These are phyloP conservation scores for Campoplex nolae DNA, from an alignment of 2,888 invertebrate species.

Conservation along the genomic window DNA sequence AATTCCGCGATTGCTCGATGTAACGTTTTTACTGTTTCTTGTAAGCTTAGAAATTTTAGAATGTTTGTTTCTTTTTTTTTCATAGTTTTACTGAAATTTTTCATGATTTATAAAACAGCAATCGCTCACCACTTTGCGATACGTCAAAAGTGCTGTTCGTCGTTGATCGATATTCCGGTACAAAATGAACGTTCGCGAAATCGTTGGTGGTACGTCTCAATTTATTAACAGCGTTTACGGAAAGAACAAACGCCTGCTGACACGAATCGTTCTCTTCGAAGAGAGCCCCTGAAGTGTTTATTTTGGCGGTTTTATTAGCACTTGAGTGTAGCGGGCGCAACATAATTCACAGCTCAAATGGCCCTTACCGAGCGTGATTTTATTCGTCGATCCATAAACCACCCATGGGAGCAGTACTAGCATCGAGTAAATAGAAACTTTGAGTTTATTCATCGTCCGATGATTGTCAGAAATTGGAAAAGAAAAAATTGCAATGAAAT, in stretches of 20 bases:
- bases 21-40: not conserved
- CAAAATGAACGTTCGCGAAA: slow-evolving; percentile 54
- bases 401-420: slow-evolving; percentile 68
- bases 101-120: not conserved
- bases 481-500: not conserved
- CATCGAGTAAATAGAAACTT: slow-evolving; percentile 51
- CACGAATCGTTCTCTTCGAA: slow-evolving; percentile 86
- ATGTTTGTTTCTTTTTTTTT: not conserved
- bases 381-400: slow-evolving; percentile 68
- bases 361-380: slow-evolving; percentile 55
- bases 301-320: slow-evolving; percentile 26
- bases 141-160: slow-evolving; percentile 64
- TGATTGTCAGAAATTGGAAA: slow-evolving; percentile 50
- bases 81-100: not conserved
- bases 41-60: not conserved
- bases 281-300: slow-evolving; percentile 85
- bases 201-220: slow-evolving; percentile 76
- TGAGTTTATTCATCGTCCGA: slow-evolving; percentile 69
- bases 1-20: too few relatives aligned
- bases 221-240: slow-evolving; percentile 85
- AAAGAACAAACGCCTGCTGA: slow-evolving; percentile 87
- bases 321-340: not conserved
- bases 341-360: not conserved
- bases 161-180: slow-evolving; percentile 40
- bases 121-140: slow-evolving; percentile 64